Percentiles rank a stretch among this genome's conserved stretches.
phyloP scores from a whole-genome alignment of 2,888 invertebrate species.

The Apantesis nais region DNA sequence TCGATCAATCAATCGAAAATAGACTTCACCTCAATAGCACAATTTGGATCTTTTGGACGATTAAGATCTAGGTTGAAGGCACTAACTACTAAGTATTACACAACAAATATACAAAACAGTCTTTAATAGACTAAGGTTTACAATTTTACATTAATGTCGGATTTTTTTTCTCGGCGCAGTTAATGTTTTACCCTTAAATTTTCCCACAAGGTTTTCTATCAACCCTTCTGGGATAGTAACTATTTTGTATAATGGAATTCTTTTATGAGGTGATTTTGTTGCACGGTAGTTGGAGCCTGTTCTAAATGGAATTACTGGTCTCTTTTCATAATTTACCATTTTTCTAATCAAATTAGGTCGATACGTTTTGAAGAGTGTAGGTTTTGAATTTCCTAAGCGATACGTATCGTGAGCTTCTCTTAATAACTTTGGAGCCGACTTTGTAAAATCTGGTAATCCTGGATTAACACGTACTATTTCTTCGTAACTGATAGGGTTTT shows the following conservation, averaged over 20 bases:
- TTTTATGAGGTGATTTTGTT: not conserved
- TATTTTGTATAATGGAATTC: not conserved
- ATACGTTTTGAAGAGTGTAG: not conserved
- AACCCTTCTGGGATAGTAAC: not conserved
- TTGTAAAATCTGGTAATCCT: not conserved
- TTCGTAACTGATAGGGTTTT: not conserved
- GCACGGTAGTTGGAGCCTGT: not conserved
- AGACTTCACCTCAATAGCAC: not conserved
- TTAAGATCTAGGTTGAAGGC: not conserved
- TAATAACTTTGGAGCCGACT: not conserved
- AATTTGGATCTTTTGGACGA: not conserved
- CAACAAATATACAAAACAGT: not conserved
- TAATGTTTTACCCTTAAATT: not conserved
- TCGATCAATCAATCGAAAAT: not conserved
- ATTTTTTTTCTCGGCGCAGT: not conserved
- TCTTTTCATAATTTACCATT: not conserved
- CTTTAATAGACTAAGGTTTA: not conserved
- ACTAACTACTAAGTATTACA: not conserved
- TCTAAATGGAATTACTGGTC: not conserved
- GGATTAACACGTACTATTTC: not conserved
- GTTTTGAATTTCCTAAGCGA: not conserved
- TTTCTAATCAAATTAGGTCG: not conserved
- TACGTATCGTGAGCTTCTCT: not conserved
- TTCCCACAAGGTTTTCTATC: not conserved
- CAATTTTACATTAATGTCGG: not conserved